A percentile compares a stretch with the other conserved stretches of the same genome.
phyloP scores from a whole-genome alignment of 2,888 invertebrate species.

The Cremastinae sp. region DNA sequence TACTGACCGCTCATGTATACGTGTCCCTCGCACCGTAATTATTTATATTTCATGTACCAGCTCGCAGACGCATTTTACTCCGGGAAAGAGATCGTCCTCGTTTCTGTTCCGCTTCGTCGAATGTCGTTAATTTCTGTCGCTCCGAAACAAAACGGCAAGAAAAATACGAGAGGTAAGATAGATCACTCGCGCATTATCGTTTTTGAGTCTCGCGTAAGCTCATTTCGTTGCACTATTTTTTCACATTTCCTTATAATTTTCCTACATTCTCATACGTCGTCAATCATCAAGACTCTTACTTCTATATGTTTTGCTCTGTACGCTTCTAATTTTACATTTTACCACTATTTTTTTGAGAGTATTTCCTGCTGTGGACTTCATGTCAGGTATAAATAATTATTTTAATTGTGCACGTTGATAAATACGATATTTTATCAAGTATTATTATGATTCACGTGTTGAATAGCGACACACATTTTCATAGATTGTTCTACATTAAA shows the following conservation, averaged over 20 bases:
- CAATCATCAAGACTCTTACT: too few relatives aligned
- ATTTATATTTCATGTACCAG: conserved; percentile 73
- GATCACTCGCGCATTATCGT: conserved; percentile 16
- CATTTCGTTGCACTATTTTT: conserved; percentile 9
- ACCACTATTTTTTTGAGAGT: too few relatives aligned
- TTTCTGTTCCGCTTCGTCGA: conserved; percentile 41
- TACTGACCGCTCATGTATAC: conserved; percentile 66
- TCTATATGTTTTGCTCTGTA: too few relatives aligned
- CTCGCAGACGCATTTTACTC: conserved; percentile 41
- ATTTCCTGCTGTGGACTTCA: too few relatives aligned
- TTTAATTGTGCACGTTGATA: too few relatives aligned
- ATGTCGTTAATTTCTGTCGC: conserved; percentile 42
- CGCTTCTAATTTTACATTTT: too few relatives aligned
- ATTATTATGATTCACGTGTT: too few relatives aligned
- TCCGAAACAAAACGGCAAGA: conserved; percentile 1
- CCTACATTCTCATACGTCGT: background rate
- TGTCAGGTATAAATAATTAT: too few relatives aligned
- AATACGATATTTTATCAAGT: too few relatives aligned
- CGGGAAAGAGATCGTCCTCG: conserved; percentile 19
- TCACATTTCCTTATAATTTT: background rate
- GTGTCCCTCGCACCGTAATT: conserved; percentile 71
- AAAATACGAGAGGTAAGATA: conserved; percentile 4
- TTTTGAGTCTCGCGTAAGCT: conserved; percentile 9
- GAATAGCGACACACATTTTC: too few relatives aligned
- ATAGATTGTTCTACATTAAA: too few relatives aligned